Conservation (phyloP, 2,797 vertebrate species). For the Oreochromis grahami region DNA sequence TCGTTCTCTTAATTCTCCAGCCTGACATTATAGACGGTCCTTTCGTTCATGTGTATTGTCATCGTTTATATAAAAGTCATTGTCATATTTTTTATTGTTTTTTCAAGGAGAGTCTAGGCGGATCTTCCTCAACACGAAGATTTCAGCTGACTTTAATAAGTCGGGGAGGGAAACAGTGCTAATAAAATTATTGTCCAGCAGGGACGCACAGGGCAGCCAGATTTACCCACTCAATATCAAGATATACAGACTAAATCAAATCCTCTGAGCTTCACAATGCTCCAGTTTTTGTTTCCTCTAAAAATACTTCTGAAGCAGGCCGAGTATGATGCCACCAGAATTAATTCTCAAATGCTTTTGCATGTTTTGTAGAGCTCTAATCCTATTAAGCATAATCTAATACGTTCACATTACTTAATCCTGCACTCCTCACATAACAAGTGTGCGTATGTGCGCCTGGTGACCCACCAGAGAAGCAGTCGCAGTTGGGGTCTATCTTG, state of each 20-base stretch:
- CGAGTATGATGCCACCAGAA: conserved; percentile 7
- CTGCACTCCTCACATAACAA: not conserved
- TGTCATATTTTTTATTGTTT: conserved; percentile 1
- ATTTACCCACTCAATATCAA: conserved; percentile 37
- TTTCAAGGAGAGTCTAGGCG: conserved; percentile 13
- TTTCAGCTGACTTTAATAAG: conserved; percentile 22
- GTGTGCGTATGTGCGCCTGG: conserved; percentile 6
- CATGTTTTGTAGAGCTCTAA: conserved; percentile 24
- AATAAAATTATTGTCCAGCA: conserved; percentile 43
- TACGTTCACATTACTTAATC: conserved; percentile 35
- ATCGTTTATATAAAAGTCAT: conserved; percentile 6
- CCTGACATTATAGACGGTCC: not conserved
- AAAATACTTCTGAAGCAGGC: not conserved
- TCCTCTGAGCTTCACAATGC: conserved; percentile 1
- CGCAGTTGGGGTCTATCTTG: conserved; percentile 97
- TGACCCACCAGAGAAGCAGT: conserved; percentile 93
- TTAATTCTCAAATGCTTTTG: conserved; percentile 22
- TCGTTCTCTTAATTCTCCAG: not conserved
- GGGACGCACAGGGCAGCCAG: conserved; percentile 12
- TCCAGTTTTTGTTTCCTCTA: conserved; percentile 7
- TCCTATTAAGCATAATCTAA: conserved; percentile 46
- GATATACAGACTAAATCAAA: conserved; percentile 20
- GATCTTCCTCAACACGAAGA: not conserved
- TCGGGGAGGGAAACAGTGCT: not conserved
- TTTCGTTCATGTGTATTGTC: not conserved